Evolutionary conservation across 2,113 vertebrate genomes (phyloP).

Genomic region (Oreochromis niloticus): DNA sequence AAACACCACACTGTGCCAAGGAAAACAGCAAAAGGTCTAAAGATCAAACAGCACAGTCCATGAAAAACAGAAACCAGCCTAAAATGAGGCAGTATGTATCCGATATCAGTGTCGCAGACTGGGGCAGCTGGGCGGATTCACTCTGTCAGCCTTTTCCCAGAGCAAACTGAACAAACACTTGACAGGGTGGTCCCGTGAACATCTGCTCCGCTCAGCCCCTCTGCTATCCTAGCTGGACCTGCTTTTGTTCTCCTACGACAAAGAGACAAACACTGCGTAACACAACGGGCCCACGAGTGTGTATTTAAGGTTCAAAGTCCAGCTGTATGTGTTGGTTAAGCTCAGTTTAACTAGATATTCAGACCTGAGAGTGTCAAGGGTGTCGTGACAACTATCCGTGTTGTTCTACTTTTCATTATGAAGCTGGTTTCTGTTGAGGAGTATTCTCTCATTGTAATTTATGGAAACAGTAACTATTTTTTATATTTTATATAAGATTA

Average conservation of each 20-base stretch:
- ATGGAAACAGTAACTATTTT: neutral
- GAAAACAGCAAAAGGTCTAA: slow-evolving; percentile 29
- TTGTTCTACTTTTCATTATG: neutral
- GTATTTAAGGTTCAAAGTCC: neutral
- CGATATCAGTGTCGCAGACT: slow-evolving; percentile 22
- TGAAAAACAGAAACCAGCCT: neutral
- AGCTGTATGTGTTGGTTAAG: neutral
- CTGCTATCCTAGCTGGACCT: neutral
- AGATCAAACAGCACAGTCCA: slow-evolving; percentile 41
- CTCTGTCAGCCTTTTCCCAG: slow-evolving; percentile 30
- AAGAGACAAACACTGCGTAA: neutral
- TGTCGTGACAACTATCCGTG: neutral
- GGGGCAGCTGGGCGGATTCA: slow-evolving; percentile 16
- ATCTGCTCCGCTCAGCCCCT: slow-evolving; percentile 46
- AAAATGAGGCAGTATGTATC: slow-evolving; percentile 17
- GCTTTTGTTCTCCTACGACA: slow-evolving; percentile 16
- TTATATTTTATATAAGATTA: neutral
- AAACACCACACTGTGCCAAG: neutral
- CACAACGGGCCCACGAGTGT: neutral
- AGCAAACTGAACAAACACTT: slow-evolving; percentile 50
- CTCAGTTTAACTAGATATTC: neutral
- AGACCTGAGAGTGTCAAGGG: neutral
- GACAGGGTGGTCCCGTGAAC: slow-evolving; percentile 60
- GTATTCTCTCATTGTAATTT: neutral
- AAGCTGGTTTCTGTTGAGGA: neutral